Evolutionary conservation across 2,888 invertebrate species (phyloP), one percentile per base, ranked within the genome.

Genomic region (Dorcus parallelipipedus): DNA sequence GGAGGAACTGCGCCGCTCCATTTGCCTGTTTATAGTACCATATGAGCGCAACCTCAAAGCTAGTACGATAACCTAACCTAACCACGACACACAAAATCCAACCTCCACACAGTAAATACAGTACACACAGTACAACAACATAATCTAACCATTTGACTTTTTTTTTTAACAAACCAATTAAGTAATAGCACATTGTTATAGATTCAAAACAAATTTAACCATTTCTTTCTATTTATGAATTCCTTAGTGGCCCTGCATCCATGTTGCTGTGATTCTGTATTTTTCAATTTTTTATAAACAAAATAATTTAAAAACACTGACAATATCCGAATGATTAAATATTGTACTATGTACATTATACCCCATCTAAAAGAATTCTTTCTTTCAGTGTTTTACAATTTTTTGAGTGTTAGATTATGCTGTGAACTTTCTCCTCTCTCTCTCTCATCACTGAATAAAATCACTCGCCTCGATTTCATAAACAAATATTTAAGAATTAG

Each of bases 21-120:
- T 79, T 71, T 72, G 74, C 78, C 78, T 79, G 78, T 77, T 79
- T 76, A 75, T 78, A 78, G 74, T 75, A 78, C 76, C 76, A 75
- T 73, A 77, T 78, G 73, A 78, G 77, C 76, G 76, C 77, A 74
- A 74, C 74, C 77, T 76, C 76, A 61, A 61, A 61, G 61, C 59
- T 58, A 54, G 54, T 56, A 57, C 52, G 52, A 62, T 60, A 64
- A 60, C 58, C 62, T 62, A 55, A 62, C 53, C 59, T 58, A 55
- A 55, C 54, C 52, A 58, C 39, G 52, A 58, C 33, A 33, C 49
- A 52, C 54, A 47, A 56, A 52, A 56, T 3, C 53, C 49, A 41
- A 53, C 10, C 45, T 45, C 45, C 20, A 20, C 45, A 17, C 9
- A 17, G 1, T 45, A n/a, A 2, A 2, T 8, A 14, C 14, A 8